Conservation (phyloP, 2,888 invertebrate genomes). For the Augiades crinisus region DNA sequence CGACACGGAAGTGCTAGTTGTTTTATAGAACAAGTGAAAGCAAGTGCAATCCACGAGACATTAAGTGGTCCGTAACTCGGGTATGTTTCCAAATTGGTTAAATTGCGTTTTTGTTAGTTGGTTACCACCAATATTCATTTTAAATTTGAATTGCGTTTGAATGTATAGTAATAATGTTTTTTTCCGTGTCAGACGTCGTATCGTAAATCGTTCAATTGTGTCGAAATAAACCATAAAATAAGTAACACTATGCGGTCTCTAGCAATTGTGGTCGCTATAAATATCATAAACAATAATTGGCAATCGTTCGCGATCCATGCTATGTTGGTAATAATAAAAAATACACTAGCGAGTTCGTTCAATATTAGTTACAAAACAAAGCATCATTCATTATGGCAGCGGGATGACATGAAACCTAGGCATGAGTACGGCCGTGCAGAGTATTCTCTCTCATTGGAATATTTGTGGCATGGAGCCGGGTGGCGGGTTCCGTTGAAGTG, state of each 20-base stretch:
- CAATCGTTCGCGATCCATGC: constrained; percentile 16
- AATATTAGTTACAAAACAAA: constrained; percentile 21
- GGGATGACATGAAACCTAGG: constrained; percentile 27
- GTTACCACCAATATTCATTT: no score
- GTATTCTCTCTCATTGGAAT: constrained; percentile 34
- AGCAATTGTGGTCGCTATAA: neutral
- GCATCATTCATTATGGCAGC: constrained; percentile 24
- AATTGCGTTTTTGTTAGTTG: no score
- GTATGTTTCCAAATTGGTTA: no score
- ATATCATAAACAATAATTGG: neutral
- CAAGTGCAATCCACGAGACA: no score
- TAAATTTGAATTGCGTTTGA: no score
- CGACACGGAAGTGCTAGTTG: no score
- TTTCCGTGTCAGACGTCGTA: constrained; percentile 2
- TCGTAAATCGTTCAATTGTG: neutral
- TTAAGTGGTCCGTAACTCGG: no score
- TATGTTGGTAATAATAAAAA: neutral
- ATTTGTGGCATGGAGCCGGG: constrained; percentile 16
- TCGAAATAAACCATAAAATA: neutral
- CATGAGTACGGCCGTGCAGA: constrained; percentile 29
- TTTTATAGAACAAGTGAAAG: no score
- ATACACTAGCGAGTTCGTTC: neutral
- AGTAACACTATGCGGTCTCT: constrained; percentile 1
- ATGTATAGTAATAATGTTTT: no score
- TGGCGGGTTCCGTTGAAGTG: no score